Conservation (phyloP, 2,113 vertebrate species). For the Python bivittatus region DNA sequence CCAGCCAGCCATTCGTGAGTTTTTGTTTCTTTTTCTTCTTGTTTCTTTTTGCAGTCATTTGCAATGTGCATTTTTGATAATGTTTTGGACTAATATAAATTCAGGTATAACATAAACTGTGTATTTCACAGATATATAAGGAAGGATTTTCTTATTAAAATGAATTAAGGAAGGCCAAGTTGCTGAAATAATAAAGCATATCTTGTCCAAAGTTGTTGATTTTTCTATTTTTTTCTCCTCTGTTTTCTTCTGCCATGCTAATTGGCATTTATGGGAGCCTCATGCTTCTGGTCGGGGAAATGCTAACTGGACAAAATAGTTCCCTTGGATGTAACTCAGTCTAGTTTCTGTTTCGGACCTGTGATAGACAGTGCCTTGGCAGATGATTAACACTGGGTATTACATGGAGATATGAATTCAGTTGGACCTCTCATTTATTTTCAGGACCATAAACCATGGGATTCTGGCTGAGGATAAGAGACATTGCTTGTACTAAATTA, state of each 20-base stretch:
- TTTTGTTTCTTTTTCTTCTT: neutral
- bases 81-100: constrained; percentile 51
- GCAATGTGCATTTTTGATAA: constrained; percentile 16
- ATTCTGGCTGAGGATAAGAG: neutral
- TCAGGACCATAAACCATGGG: neutral
- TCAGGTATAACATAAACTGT: constrained; percentile 46
- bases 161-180: neutral
- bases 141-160: constrained; percentile 16
- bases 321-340: neutral
- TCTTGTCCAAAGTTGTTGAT: too few species aligned
- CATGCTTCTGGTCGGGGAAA: too few species aligned
- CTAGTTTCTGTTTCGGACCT: neutral
- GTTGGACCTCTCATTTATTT: neutral
- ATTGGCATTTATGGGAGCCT: too few species aligned
- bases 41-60: neutral
- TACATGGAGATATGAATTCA: neutral
- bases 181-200: neutral
- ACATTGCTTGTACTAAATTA: neutral
- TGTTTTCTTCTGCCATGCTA: too few species aligned
- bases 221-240: too few species aligned
- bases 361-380: neutral
- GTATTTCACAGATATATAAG: constrained; percentile 46
- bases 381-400: neutral
- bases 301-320: too few species aligned
- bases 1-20: constrained; percentile 33